phyloP scores from a whole-genome alignment of 2,113 vertebrate species.

The Ardeotis arabs region DNA sequence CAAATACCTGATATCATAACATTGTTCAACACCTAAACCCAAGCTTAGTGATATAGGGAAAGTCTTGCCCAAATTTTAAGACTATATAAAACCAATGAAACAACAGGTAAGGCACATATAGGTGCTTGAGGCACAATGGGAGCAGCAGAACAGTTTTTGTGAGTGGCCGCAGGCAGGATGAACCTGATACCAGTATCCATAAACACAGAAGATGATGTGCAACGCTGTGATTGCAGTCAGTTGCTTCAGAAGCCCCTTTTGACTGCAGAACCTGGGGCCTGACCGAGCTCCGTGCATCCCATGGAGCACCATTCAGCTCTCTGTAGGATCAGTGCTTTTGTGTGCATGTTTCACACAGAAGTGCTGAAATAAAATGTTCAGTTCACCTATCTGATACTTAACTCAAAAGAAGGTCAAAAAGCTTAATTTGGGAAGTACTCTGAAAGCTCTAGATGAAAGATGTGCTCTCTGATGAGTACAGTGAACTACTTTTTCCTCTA shows the following conservation, averaged over 20 bases:
- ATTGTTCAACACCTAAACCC: not conserved
- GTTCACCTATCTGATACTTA: not conserved
- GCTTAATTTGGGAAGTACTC: not conserved
- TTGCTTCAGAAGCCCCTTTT: not conserved
- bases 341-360: not conserved
- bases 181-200: not conserved
- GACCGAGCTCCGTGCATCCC: not conserved
- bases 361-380: not conserved
- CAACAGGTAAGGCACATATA: not conserved
- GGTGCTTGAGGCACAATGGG: not conserved
- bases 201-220: not conserved
- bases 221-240: not conserved
- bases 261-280: not conserved
- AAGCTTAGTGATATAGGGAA: not conserved
- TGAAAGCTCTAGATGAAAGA: not conserved
- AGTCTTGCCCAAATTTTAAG: not conserved
- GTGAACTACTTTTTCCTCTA: not conserved
- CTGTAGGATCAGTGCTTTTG: not conserved
- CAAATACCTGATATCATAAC: not conserved
- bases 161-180: accelerated
- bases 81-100: not conserved
- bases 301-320: not conserved
- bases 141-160: not conserved
- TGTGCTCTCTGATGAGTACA: not conserved
- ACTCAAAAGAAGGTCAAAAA: not conserved